Conservation (phyloP, 1,140 invertebrate genomes). For the Dreissena rostriformis region DNA sequence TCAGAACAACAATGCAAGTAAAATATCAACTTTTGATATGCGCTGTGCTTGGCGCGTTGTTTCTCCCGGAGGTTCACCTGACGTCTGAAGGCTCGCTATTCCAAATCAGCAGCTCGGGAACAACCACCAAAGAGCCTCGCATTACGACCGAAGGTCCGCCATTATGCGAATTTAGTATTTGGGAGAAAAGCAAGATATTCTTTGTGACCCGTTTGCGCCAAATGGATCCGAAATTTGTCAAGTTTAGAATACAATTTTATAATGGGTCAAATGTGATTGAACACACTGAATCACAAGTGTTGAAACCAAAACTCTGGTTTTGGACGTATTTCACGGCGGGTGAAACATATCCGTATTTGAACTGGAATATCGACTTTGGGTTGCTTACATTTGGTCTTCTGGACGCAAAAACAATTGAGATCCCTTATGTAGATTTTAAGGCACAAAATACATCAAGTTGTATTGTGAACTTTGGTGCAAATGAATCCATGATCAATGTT, state of each 20-base stretch:
- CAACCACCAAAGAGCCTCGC: too few species aligned
- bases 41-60: too few species aligned
- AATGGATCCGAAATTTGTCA: background rate
- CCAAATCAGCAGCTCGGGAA: too few species aligned
- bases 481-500: background rate
- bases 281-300: background rate
- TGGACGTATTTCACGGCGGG: conserved; percentile 19
- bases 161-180: too few species aligned
- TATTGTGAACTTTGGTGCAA: background rate
- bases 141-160: too few species aligned
- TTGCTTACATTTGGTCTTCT: conserved; percentile 29
- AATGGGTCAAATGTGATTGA: too few species aligned
- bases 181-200: background rate
- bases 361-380: conserved; percentile 27
- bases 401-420: conserved; percentile 9
- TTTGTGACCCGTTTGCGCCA: background rate
- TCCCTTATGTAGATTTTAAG: conserved; percentile 6
- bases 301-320: conserved; percentile 20
- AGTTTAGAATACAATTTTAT: background rate
- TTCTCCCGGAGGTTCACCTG: too few species aligned
- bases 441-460: background rate
- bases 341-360: conserved; percentile 25
- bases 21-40: too few species aligned
- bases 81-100: too few species aligned
- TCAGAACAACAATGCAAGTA: too few species aligned